These are phyloP conservation scores for Clarias batrachus DNA, from an alignment of 2,113 vertebrate species.

Conservation along the genomic window DNA sequence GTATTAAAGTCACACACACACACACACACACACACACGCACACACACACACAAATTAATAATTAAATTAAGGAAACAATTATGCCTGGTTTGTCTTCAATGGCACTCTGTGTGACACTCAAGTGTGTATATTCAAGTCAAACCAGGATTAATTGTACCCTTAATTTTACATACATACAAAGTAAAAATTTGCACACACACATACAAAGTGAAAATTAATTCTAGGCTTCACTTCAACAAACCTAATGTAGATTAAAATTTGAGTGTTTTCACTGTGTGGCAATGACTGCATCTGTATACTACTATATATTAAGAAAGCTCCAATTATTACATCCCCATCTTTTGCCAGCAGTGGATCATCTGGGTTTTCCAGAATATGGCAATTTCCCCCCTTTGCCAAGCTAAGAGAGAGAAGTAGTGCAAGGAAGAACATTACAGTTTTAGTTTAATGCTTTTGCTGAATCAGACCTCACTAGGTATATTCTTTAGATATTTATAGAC, in stretches of 20 bases:
- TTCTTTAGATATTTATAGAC: constrained; percentile 24
- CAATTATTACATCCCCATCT: constrained; percentile 68
- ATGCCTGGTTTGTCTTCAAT: too few species aligned
- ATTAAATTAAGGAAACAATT: too few species aligned
- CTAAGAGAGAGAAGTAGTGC: not conserved
- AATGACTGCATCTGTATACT: constrained; percentile 57
- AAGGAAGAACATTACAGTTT: constrained; percentile 17
- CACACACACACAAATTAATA: too few species aligned
- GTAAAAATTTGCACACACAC: too few species aligned
- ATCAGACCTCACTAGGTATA: not conserved
- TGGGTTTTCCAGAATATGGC: constrained; percentile 62
- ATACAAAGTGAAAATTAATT: not conserved
- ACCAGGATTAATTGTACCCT: too few species aligned
- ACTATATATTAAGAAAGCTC: constrained; percentile 71
- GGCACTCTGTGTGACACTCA: too few species aligned
- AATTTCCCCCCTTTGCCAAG: constrained; percentile 43
- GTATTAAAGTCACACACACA: too few species aligned
- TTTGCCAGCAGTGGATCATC: constrained; percentile 65
- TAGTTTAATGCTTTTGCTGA: not conserved
- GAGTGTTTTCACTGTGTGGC: constrained; percentile 63
- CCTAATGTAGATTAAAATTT: constrained; percentile 64
- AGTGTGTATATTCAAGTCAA: too few species aligned
- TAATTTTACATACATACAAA: too few species aligned
- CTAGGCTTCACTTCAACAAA: constrained; percentile 44
- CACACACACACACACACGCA: too few species aligned